Conservation (phyloP, 2,888 invertebrate species). For the Drosophila demipolita region DNA sequence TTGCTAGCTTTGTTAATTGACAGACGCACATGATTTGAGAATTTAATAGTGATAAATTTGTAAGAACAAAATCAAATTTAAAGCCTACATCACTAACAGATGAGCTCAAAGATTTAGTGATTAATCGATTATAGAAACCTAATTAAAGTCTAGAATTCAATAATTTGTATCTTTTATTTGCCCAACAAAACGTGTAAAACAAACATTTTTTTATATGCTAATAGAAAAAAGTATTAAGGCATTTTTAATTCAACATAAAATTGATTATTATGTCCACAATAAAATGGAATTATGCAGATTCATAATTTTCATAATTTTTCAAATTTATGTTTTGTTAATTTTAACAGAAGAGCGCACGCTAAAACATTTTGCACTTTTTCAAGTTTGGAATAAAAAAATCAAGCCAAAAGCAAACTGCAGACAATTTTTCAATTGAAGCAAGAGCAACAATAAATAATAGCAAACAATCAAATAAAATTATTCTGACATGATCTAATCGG, state of each 20-base stretch:
- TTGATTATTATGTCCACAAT: background rate
- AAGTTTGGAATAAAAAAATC: background rate
- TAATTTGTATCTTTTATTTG: background rate
- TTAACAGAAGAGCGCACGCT: conserved; percentile 8
- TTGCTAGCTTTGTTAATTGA: conserved; percentile 40
- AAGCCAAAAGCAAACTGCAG: conserved; percentile 28
- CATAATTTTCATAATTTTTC: too few relatives aligned
- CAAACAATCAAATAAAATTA: conserved; percentile 64
- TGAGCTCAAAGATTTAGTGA: background rate
- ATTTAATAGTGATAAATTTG: conserved; percentile 28
- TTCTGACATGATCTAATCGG: conserved; percentile 80
- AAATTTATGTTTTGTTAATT: background rate
- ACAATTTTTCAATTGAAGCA: conserved; percentile 50
- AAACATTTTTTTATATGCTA: background rate
- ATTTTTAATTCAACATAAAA: background rate
- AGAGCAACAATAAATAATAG: conserved; percentile 19
- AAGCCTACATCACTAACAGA: background rate
- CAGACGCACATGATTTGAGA: conserved; percentile 19
- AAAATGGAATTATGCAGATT: background rate
- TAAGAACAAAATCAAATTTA: conserved; percentile 4
- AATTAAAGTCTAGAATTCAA: background rate
- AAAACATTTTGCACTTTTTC: conserved; percentile 6
- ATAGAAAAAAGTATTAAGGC: background rate
- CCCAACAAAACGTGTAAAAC: background rate
- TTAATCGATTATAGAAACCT: background rate